Conservation (phyloP, 2,888 invertebrate species). For the Oligia latruncula region DNA sequence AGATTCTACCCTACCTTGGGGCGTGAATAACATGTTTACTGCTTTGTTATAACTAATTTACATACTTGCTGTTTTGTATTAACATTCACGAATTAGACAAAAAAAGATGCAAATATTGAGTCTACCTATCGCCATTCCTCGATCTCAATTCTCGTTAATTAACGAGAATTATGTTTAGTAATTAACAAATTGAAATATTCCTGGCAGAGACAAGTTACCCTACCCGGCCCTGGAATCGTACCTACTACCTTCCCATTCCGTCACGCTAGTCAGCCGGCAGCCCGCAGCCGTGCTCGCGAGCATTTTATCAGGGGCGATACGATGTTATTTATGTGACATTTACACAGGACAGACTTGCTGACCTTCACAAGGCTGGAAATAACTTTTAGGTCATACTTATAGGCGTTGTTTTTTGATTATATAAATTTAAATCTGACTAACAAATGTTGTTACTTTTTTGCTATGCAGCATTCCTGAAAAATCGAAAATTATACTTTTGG, state of each 20-base stretch:
- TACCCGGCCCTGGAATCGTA: not conserved
- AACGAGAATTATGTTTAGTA: not conserved
- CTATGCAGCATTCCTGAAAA: not conserved
- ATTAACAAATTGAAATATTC: not conserved
- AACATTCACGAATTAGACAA: not conserved
- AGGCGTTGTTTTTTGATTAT: not conserved
- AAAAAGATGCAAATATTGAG: not conserved
- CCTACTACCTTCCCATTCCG: not conserved
- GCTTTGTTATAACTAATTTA: not conserved
- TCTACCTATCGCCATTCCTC: not conserved
- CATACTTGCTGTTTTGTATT: not conserved
- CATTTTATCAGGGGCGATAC: constrained; percentile 39
- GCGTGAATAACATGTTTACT: constrained; percentile 1
- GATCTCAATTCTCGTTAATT: not conserved
- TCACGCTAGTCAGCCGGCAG: constrained; percentile 19
- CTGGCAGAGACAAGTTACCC: not conserved
- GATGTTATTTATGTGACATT: constrained; percentile 58
- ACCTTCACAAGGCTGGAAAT: constrained; percentile 42
- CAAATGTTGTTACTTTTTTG: not conserved
- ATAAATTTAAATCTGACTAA: not conserved
- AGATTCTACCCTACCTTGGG: not conserved
- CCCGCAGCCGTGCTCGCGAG: constrained; percentile 8
- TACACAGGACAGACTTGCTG: constrained; percentile 35
- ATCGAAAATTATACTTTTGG: not conserved
- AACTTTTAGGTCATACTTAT: constrained; percentile 4